A percentile compares a stretch with the other conserved stretches of the same genome.
Conservation (phyloP, 2,888 invertebrate genomes). For the Micoletzkya japonica region DNA sequence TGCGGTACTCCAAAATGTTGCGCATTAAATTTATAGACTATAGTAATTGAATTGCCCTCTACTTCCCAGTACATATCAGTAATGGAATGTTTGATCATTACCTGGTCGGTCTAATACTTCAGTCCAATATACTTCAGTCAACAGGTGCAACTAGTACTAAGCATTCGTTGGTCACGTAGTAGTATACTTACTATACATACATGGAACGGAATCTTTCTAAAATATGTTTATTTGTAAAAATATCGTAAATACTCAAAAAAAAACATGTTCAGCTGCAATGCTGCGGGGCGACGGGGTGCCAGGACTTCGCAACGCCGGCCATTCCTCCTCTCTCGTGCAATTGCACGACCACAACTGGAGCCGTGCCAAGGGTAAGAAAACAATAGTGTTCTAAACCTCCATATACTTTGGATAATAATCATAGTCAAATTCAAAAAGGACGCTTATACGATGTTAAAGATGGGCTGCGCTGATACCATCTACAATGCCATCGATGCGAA, state of each 20-base stretch:
- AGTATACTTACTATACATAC: too few species aligned
- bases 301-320: conserved; percentile 40
- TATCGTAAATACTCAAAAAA: not conserved
- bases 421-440: not conserved
- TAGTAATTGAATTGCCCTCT: too few species aligned
- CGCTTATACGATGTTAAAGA: conserved; percentile 32
- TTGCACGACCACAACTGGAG: not conserved
- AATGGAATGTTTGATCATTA: too few species aligned
- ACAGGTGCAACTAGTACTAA: not conserved
- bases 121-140: too few species aligned
- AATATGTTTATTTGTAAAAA: too few species aligned
- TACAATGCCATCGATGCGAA: conserved; percentile 37
- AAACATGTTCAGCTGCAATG: conserved; percentile 42
- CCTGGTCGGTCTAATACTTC: too few species aligned
- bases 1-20: too few species aligned
- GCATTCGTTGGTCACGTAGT: not conserved
- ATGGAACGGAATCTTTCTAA: too few species aligned
- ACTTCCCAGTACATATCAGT: too few species aligned
- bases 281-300: conserved; percentile 48
- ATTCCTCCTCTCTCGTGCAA: conserved; percentile 34
- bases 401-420: not conserved
- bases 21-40: too few species aligned
- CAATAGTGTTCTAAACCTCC: too few species aligned
- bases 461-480: conserved; percentile 39
- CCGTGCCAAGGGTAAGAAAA: not conserved